Conservation (phyloP, 2,888 invertebrate species). For the Eutolmus rufibarbis region DNA sequence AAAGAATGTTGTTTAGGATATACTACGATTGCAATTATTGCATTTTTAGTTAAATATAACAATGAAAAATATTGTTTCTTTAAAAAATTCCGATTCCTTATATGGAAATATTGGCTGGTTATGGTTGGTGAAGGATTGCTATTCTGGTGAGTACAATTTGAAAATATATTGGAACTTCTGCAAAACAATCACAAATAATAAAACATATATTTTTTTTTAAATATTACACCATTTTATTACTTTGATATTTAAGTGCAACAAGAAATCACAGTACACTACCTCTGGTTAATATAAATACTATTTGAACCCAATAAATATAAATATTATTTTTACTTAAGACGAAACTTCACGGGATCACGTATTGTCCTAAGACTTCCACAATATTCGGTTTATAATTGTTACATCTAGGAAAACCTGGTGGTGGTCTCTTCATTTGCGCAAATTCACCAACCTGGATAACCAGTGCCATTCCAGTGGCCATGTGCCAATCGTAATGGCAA, state of each 20-base stretch:
- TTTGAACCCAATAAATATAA: background rate
- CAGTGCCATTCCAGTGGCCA: constrained; percentile 54
- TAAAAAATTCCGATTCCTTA: no score
- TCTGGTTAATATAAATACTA: background rate
- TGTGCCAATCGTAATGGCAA: constrained; percentile 57
- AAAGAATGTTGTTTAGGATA: no score
- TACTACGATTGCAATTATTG: no score
- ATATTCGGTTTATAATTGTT: constrained; percentile 69
- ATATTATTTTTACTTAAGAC: background rate
- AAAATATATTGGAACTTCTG: background rate
- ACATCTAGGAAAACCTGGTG: constrained; percentile 77
- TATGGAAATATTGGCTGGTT: no score
- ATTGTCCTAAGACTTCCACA: background rate
- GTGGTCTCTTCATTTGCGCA: constrained; percentile 71
- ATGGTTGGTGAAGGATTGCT: no score
- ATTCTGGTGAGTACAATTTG: no score
- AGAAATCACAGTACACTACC: background rate
- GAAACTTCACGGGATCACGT: background rate
- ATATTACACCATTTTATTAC: background rate
- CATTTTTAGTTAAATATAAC: no score
- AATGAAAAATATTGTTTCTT: no score
- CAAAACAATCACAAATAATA: background rate
- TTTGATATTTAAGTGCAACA: background rate
- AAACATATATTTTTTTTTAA: background rate
- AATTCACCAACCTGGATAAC: constrained; percentile 63